Base-by-base conservation (phyloP, 2,888 invertebrate genomes). In the Orchestes rusci region DNA sequence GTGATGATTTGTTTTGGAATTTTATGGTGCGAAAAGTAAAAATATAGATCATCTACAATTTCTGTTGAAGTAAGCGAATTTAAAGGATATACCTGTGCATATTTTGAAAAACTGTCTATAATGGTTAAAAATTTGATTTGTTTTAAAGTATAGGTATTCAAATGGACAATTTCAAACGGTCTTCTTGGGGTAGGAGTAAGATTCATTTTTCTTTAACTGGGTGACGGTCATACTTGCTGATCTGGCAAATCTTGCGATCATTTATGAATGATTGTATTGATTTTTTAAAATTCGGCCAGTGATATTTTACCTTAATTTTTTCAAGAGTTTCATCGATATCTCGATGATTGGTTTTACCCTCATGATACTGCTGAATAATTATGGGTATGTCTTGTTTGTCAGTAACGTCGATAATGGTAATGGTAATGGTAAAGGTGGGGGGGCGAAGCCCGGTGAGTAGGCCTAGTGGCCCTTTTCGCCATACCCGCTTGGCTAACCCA, bases 81-180 rank as follows among this genome's bases (percentile, higher is more conserved):
- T 23, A 52, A 16, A 16, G 13, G 13, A 27, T 53, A 52, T 7
- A 52, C 52, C 43, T 53, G 52, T 3, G 37, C 51, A 33, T 50
- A n/a, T n/a, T n/a, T n/a, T n/a, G n/a, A n/a, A n/a, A n/a, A n/a
- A n/a, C n/a, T n/a, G n/a, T n/a, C n/a, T 15, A 53, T 29, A 12
- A 55, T 45, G 32, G 54, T 53, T 27, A 54, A 30, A 40, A 53
- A 51, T 43, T 54, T 50, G 13, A 37, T 20, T 23, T 43, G 8
- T 38, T 52, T 45, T n/a, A 50, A 30, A n/a, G 47, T 40, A n/a
- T 35, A 46, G 4, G 43, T 49, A 35, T 49, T 49, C 8, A 46
- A 19, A 31, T 50, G 48, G 7, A 31, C 7, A 10, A 31, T 31
- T 12, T 31, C 10, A 1, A 31, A 31, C 5, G 31, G 31, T 31